These are phyloP conservation scores for Thelaira solivaga DNA, from an alignment of 2,888 invertebrate genomes.

Conservation along the genomic window DNA sequence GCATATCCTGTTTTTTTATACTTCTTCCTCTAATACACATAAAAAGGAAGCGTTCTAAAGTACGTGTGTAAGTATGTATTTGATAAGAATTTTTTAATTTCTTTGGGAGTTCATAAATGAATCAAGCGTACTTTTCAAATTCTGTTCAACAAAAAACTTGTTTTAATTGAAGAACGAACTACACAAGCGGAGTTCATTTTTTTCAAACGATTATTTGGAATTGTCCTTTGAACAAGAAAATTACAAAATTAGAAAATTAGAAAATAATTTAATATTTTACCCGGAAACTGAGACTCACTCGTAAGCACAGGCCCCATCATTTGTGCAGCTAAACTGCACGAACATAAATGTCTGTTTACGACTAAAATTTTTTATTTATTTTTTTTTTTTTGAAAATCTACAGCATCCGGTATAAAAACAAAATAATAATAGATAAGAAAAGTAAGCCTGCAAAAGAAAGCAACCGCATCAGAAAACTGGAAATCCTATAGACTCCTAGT, in stretches of 20 bases:
- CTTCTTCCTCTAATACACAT: too few species aligned
- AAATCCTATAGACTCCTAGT: constrained; percentile 51
- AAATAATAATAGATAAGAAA: not conserved
- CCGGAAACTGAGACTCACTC: constrained; percentile 45
- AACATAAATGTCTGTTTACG: not conserved
- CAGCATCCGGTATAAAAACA: constrained; percentile 49
- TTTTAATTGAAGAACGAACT: too few species aligned
- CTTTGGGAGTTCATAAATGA: too few species aligned
- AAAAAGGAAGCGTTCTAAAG: too few species aligned
- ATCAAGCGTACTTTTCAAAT: too few species aligned
- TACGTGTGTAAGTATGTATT: too few species aligned
- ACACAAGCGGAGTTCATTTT: too few species aligned
- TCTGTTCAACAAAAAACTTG: too few species aligned
- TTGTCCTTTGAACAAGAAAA: not conserved
- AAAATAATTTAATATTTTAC: constrained; percentile 36
- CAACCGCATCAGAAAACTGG: constrained; percentile 42
- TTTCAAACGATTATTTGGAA: too few species aligned
- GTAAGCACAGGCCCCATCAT: too few species aligned
- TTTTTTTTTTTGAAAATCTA: constrained; percentile 28
- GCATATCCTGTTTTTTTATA: not conserved
- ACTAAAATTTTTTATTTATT: constrained; percentile 22
- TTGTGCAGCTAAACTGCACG: not conserved
- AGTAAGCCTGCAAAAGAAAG: not conserved
- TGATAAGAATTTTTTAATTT: too few species aligned
- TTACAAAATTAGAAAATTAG: not conserved